phyloP scores from a whole-genome alignment of 92 coral and sea anemone species.

The Isaurus tuberculatus region DNA sequence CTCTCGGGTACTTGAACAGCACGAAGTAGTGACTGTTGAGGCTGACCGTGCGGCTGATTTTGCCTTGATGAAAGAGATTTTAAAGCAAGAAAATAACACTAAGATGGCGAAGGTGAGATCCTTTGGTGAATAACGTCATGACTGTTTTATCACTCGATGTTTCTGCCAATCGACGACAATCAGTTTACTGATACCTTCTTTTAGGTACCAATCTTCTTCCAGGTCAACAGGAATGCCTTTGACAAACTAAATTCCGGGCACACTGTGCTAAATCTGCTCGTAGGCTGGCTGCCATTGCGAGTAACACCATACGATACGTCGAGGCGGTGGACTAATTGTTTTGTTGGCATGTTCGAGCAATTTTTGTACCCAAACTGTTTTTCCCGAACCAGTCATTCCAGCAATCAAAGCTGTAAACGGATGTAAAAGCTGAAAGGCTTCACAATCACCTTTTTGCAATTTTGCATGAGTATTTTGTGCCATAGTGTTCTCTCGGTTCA shows the following conservation, averaged over 20 bases:
- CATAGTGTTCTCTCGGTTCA: too few relatives aligned
- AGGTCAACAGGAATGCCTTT: slow-evolving; percentile 58
- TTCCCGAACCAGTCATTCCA: slow-evolving; percentile 61
- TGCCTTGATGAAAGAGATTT: too few relatives aligned
- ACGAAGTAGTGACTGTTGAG: too few relatives aligned
- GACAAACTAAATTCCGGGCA: slow-evolving; percentile 58
- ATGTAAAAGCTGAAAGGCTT: not conserved
- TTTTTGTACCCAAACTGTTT: slow-evolving; percentile 68
- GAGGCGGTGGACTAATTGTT: slow-evolving; percentile 50
- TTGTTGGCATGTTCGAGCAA: slow-evolving; percentile 49
- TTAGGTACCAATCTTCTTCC: slow-evolving; percentile 11
- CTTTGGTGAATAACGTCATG: too few relatives aligned
- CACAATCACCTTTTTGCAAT: not conserved
- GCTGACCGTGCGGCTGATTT: too few relatives aligned
- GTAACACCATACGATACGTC: slow-evolving; percentile 57
- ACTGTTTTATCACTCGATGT: too few relatives aligned
- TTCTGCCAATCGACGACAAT: not conserved
- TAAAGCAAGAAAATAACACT: too few relatives aligned
- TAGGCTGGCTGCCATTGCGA: slow-evolving; percentile 68
- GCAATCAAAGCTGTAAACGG: slow-evolving; percentile 31
- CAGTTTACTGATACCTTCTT: not conserved
- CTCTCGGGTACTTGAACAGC: too few relatives aligned
- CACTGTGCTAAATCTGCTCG: slow-evolving; percentile 23
- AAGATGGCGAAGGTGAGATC: too few relatives aligned
- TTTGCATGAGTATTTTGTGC: not conserved